Percentiles rank a stretch among this genome's conserved stretches.
Conservation (phyloP, 1,140 invertebrate genomes). For the Phthorimaea operculella region DNA sequence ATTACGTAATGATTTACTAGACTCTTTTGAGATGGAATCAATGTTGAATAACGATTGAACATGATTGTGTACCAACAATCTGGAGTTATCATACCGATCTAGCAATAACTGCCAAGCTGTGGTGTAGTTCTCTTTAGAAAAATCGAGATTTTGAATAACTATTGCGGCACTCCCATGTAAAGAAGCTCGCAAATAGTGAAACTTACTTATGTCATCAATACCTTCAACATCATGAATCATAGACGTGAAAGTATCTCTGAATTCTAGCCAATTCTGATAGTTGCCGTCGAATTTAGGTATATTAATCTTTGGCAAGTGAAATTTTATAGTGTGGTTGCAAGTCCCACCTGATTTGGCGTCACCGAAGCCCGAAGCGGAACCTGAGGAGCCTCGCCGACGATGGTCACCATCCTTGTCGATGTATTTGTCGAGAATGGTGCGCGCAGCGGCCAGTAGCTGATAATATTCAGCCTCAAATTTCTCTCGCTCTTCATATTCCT, state of each 20-base stretch:
- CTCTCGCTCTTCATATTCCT: no score
- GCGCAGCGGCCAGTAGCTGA: neutral
- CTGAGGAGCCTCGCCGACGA: neutral
- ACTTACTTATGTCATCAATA: slow-evolving; percentile 8
- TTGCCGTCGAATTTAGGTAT: slow-evolving; percentile 14
- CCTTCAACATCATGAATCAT: slow-evolving; percentile 13
- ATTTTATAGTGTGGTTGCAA: no score
- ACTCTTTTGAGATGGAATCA: slow-evolving; percentile 11
- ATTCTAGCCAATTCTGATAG: slow-evolving; percentile 16
- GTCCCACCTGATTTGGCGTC: neutral
- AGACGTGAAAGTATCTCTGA: slow-evolving; percentile 10
- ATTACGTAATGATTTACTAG: slow-evolving; percentile 7
- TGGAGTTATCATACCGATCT: slow-evolving; percentile 14
- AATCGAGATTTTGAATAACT: slow-evolving; percentile 14
- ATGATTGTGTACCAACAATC: slow-evolving; percentile 12
- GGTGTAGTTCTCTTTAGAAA: slow-evolving; percentile 13
- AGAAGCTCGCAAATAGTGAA: slow-evolving; percentile 6
- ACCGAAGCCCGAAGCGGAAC: slow-evolving; percentile 1
- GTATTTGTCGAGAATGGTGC: neutral
- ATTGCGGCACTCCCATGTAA: slow-evolving; percentile 10
- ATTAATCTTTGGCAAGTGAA: neutral
- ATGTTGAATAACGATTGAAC: slow-evolving; percentile 10
- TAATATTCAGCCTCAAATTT: neutral
- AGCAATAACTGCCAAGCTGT: slow-evolving; percentile 16
- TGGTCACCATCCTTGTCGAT: neutral